phyloP scores from a whole-genome alignment of 2,888 invertebrate genomes.

The Zygothrica quintamaculata region DNA sequence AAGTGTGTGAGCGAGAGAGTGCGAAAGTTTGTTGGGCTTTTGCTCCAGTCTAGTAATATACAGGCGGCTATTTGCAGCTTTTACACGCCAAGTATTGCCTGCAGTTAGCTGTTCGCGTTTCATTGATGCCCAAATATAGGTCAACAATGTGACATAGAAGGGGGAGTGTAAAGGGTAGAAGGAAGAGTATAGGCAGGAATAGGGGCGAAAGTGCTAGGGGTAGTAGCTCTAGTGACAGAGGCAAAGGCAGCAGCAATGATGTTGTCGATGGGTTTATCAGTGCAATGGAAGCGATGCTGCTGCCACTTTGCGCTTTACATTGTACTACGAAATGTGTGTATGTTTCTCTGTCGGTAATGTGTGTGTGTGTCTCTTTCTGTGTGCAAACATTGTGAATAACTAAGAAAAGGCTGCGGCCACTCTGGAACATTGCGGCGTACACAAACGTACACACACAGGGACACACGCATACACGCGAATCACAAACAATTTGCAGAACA shows the following conservation, averaged over 20 bases:
- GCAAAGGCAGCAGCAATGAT: constrained; percentile 12
- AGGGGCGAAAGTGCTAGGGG: too few relatives aligned
- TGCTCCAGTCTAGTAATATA: constrained; percentile 43
- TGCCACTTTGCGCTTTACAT: constrained; percentile 25
- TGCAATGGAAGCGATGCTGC: constrained; percentile 47
- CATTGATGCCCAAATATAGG: constrained; percentile 84
- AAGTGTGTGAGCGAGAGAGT: not conserved
- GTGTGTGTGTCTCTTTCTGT: constrained; percentile 12
- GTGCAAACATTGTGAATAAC: constrained; percentile 59
- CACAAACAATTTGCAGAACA: constrained; percentile 59
- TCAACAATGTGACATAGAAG: constrained; percentile 82
- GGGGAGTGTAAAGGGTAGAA: not conserved
- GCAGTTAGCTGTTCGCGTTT: constrained; percentile 55
- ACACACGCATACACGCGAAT: constrained; percentile 17
- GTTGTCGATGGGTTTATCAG: constrained; percentile 48
- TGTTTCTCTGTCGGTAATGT: constrained; percentile 10
- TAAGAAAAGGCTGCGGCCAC: constrained; percentile 19
- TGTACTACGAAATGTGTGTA: not conserved
- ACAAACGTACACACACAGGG: too few relatives aligned
- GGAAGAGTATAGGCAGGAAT: not conserved
- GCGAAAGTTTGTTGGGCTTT: constrained; percentile 45
- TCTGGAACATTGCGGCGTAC: constrained; percentile 34
- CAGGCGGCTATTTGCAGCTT: constrained; percentile 58
- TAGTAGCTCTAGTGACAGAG: constrained; percentile 20
- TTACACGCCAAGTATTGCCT: constrained; percentile 57